Percentiles rank a stretch among this genome's conserved stretches.
phyloP scores from a whole-genome alignment of 2,113 vertebrate genomes.

The Aythya baeri region DNA sequence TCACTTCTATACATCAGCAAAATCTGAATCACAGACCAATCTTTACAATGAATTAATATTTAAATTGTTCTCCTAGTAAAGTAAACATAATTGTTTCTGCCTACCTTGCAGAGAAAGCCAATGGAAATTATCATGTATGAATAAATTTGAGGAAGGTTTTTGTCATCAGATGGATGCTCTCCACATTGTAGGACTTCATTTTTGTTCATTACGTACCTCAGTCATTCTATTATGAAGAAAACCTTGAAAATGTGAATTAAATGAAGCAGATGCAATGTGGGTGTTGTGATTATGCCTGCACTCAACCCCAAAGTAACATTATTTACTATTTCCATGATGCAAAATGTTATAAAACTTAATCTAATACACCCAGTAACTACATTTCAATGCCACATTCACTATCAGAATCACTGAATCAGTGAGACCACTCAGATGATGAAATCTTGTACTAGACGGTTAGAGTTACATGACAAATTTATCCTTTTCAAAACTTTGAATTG shows the following conservation, averaged over 20 bases:
- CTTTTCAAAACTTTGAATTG: neutral
- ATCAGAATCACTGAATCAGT: neutral
- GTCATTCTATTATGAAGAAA: neutral
- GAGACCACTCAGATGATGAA: neutral
- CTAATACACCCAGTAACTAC: neutral
- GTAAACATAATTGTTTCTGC: neutral
- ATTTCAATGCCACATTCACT: neutral
- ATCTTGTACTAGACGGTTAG: neutral
- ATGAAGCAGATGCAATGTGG: neutral
- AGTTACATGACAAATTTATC: neutral
- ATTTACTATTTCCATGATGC: neutral
- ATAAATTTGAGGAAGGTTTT: neutral
- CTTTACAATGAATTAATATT: neutral
- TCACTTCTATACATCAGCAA: neutral
- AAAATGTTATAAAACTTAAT: neutral
- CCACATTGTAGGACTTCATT: neutral
- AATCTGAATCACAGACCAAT: neutral
- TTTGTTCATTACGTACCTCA: neutral
- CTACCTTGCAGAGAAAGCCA: neutral
- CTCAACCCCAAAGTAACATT: neutral
- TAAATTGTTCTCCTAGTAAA: neutral
- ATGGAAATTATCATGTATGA: neutral
- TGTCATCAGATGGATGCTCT: neutral
- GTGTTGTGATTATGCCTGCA: neutral
- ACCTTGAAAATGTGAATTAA: neutral